A percentile compares a stretch with the other conserved stretches of the same genome.
Conservation (phyloP, 2,888 invertebrate species). For the Neoascia interrupta region DNA sequence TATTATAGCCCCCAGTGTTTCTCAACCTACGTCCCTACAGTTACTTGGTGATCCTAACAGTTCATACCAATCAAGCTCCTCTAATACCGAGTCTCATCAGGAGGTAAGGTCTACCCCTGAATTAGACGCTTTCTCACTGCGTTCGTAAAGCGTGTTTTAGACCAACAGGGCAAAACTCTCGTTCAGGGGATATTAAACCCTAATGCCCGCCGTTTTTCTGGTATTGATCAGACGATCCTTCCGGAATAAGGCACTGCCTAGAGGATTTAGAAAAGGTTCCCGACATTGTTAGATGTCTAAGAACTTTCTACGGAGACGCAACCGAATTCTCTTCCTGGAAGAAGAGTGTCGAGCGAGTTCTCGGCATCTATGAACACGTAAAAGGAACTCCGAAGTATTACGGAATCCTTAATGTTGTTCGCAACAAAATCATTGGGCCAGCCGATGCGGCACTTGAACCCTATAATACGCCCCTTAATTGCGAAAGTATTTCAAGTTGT, state of each 20-base stretch:
- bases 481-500: constrained; percentile 47
- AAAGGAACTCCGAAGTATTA: constrained; percentile 16
- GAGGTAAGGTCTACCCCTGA: no score
- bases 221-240: neutral
- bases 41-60: no score
- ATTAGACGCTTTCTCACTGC: neutral
- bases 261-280: constrained; percentile 1
- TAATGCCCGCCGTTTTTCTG: neutral
- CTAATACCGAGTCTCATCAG: no score
- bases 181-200: neutral
- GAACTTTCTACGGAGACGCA: constrained; percentile 22
- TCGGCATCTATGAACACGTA: neutral
- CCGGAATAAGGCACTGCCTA: neutral
- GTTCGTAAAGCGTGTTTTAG: neutral
- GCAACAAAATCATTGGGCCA: constrained; percentile 4
- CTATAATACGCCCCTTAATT: constrained; percentile 35
- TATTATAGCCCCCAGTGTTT: no score
- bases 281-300: constrained; percentile 2
- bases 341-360: constrained; percentile 17
- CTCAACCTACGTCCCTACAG: no score
- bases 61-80: no score
- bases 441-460: constrained; percentile 11
- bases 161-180: neutral
- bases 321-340: constrained; percentile 25
- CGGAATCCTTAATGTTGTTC: neutral